Evolutionary conservation across 2,888 invertebrate species (phyloP), one percentile per base, ranked within the genome.

Genomic region (Seira sanloemensis): DNA sequence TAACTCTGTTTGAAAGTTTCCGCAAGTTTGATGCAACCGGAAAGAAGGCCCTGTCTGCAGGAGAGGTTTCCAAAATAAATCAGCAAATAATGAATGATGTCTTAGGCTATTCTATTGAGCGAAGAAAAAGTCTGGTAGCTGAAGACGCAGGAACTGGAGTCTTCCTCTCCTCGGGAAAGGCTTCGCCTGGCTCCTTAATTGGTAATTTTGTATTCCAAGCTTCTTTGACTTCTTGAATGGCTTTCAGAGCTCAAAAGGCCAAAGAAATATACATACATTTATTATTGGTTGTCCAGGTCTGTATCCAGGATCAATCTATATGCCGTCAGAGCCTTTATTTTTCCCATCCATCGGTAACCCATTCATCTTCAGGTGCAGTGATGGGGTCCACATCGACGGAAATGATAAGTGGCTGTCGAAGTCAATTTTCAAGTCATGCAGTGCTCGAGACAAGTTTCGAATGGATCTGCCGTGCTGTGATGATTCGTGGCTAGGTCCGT

Each of bases 291-390:
- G 62, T 80, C 4, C 72, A 89, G 87, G 79, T 1, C 74, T 88
- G 25, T 89, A 90, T 89, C 87, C 90, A 90, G 92, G 92, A 46
- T 90, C 91, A 0, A 88, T 92, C 1, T 93, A 93, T 87, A 89
- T 91, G 69, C 91, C 91, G 0, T 90, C 90, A 79, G 92, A 93
- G 62, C 92, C 92, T 18, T 90, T 92, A 1, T 90, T 93, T 23
- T 90, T 92, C 7, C 92, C 91, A 79, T 92, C 92, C 27, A 79
- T 93, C 23, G 90, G 90, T 1, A 93, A 93, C 88, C 90, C 90
- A 7, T 93, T 91, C 86, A 91, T 93, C n/a, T 92, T 93, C 84
- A 90, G 92, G 2, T 93, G 93, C 89, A 90, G 91, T 67, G 92
- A 93, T 90, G 91, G 92, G 1, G 74, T 91, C 2, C 90, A 91